Evolutionary conservation across 1,140 invertebrate species (phyloP), one percentile per base, ranked within the genome.

Genomic region (Drosophila nasuta): DNA sequence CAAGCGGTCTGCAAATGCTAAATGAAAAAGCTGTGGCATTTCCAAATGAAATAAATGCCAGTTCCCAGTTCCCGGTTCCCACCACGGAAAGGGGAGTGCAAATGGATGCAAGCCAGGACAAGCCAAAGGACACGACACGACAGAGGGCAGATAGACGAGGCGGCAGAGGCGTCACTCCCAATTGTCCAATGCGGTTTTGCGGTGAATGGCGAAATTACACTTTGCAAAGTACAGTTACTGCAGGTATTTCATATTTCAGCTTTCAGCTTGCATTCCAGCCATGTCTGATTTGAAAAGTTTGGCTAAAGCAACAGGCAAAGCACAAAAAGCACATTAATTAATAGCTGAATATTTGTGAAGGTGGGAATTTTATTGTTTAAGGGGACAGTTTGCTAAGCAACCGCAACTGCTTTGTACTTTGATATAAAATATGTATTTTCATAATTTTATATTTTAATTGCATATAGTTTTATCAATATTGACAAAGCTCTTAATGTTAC

Each of bases 21-120:
- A 87, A 82, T 75, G 81, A 70, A 87, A 88, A 80, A 72, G 73
- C 85, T 66, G 66, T 70, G 80, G 65, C 73, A 77, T 83, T 88
- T 88, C 65, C 68, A 78, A 89, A 83, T 89, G 69, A 88, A 89
- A 83, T 80, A 75, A 70, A 52, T 74, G 59, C 25, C 63, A 56
- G 66, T 43, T 33, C 5, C 5, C 33, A 30, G 52, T 25, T 25
- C 20, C 25, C 63, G 52, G 58, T 43, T 33, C 0, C 5, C 33
- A 30, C 48, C 67, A 69, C 4, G 13, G 13, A 33, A 7, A 15
- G 6, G 25, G 7, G 0, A 30, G 28, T 11, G 8, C 6, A 30
- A n/a, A 52, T 1, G 51, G 6, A 35, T 4, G 45, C n/a, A 28
- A n/a, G 5, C 10, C 5, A 17, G 7, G 13, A 10, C n/a, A 1